phyloP scores from a whole-genome alignment of 2,888 invertebrate species.

The Ceratothoa steindachneri region DNA sequence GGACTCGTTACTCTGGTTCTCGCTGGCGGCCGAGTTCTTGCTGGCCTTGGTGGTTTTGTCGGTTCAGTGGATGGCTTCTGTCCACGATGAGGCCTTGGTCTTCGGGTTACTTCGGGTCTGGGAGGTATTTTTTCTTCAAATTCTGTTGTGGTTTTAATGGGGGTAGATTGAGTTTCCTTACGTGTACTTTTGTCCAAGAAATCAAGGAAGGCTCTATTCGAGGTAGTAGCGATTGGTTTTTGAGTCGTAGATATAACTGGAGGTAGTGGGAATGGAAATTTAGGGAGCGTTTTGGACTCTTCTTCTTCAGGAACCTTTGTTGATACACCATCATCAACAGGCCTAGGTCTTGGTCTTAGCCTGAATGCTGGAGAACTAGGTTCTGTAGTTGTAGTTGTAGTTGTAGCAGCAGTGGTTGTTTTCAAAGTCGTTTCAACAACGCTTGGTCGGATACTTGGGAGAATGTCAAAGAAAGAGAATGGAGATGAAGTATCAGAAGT shows the following conservation, averaged over 20 bases:
- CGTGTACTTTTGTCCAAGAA: neutral
- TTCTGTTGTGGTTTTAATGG: neutral
- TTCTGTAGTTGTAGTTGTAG: neutral
- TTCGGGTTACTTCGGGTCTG: neutral
- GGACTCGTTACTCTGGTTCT: conserved; percentile 50
- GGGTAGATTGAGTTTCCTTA: neutral
- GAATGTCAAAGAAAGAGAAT: neutral
- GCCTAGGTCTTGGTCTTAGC: neutral
- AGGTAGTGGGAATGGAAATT: neutral
- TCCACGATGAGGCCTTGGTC: conserved; percentile 43
- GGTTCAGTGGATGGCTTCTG: conserved; percentile 49
- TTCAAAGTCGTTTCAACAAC: too few relatives aligned
- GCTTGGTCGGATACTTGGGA: too few relatives aligned
- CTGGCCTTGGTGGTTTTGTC: neutral
- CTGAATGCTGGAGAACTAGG: neutral
- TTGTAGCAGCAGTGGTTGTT: too few relatives aligned
- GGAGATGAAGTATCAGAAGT: neutral
- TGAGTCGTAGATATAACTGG: neutral
- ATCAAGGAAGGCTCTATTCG: neutral
- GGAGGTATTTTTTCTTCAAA: neutral
- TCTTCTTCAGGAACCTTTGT: neutral
- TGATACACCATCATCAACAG: neutral
- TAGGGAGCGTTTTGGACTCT: neutral
- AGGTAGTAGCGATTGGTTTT: conserved; percentile 48
- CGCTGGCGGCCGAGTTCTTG: conserved; percentile 44